Conservation (phyloP, 2,888 invertebrate genomes). For the Microctonus brassicae region DNA sequence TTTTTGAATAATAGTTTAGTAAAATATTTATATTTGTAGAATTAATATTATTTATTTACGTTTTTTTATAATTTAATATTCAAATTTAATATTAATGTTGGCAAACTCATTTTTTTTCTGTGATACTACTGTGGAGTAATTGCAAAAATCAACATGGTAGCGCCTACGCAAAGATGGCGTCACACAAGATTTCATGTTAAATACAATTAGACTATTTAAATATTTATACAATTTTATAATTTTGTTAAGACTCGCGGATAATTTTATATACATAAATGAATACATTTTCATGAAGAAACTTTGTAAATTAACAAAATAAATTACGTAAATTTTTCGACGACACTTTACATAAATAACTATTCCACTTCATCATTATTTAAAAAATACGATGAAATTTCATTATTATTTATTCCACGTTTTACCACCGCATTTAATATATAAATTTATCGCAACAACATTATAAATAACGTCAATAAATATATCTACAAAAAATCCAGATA, state of each 20-base stretch:
- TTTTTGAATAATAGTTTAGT: neutral
- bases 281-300: neutral
- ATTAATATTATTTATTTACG: neutral
- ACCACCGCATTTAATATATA: too few relatives aligned
- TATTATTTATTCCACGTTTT: too few relatives aligned
- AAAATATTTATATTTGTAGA: neutral
- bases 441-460: too few relatives aligned
- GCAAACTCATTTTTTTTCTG: neutral
- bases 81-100: neutral
- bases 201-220: constrained; percentile 66
- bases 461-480: too few relatives aligned
- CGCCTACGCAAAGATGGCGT: constrained; percentile 61
- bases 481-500: too few relatives aligned
- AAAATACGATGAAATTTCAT: neutral
- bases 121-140: too few relatives aligned
- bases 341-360: neutral
- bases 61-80: neutral
- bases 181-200: constrained; percentile 42
- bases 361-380: neutral
- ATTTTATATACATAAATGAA: constrained; percentile 2
- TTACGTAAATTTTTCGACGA: neutral
- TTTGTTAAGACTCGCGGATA: constrained; percentile 44
- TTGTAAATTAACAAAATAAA: neutral
- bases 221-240: constrained; percentile 53
- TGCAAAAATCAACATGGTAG: constrained; percentile 66